Evolutionary conservation across 1,140 invertebrate genomes (phyloP), one percentile per base, ranked within the genome.

Genomic region (Lithobius niger): DNA sequence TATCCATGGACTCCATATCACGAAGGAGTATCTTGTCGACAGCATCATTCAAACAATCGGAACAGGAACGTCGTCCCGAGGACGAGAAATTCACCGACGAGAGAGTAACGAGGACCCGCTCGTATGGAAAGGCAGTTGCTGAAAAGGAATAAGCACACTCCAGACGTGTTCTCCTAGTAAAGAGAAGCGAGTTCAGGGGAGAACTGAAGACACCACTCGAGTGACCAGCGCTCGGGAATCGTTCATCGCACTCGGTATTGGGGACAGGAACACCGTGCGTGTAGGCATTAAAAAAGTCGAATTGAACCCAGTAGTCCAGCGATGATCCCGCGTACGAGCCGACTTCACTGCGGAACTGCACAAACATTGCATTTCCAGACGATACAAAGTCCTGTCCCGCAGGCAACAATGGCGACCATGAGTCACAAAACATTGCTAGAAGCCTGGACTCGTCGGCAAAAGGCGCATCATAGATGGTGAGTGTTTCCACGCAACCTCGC

Each of bases 401-500:
- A 2, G 43, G 44, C 82, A 90, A 86, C 0, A 87, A 83, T 52
- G 84, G 81, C 27, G 86, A 89, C 69, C 91, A 91, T 0, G 88
- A 91, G 68, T 92, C 88, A 68, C 88, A 92, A 68, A 92, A 91
- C 3, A 88, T 91, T 67, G 90, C 90, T 59, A 91, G 88, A 51
- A 91, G 89, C 50, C 79, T 77, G 0, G 87, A 83, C 57, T 90
- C 86, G 63, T 91, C 86, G 2, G 88, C 82, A 74, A 83, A 82
- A 18, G 83, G 78, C 0, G 86, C 80, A 60, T 91, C 88, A 67
- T 91, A 91, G 1, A 93, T 76, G 0, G 88, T 91, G 13, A 93
- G 69, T 2, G 86, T 89, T 63, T 93, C 88, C 0, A 84, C 87
- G 61, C 88, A 93, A 59, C 91, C 88, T 0, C 85, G 85, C 27